phyloP scores from a whole-genome alignment of 2,888 invertebrate genomes.

The Pandemis cinnamomeana region DNA sequence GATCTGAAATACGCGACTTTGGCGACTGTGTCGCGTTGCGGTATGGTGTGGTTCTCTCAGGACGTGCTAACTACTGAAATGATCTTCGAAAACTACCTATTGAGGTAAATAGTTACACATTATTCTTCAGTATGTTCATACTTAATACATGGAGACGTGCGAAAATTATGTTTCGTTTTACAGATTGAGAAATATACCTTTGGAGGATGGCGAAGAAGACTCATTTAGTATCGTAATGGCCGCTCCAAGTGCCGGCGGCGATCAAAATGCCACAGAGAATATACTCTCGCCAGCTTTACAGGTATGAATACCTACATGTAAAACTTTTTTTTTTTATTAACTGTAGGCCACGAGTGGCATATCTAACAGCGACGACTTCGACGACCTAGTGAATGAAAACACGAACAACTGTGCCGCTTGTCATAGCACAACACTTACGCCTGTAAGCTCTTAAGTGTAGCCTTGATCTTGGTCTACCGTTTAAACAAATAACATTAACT shows the following conservation, averaged over 20 bases:
- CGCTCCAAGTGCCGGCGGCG: conserved; percentile 82
- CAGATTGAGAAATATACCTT: conserved; percentile 92
- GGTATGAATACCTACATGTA: conserved; percentile 68
- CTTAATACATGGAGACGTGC: neutral
- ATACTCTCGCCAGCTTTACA: conserved; percentile 92
- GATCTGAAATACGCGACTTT: conserved; percentile 99
- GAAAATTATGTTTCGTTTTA: conserved; percentile 28
- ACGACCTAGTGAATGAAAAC: too few species aligned
- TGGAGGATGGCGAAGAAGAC: conserved; percentile 96
- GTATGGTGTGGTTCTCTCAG: conserved; percentile 99
- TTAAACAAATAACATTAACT: neutral
- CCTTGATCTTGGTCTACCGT: too few species aligned
- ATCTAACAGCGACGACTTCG: too few species aligned
- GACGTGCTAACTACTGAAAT: conserved; percentile 99
- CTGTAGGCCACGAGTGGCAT: too few species aligned
- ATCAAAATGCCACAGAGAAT: conserved; percentile 88
- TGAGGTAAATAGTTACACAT: conserved; percentile 66
- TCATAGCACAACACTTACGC: neutral
- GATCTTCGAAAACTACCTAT: conserved; percentile 98
- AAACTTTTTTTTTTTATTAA: neutral
- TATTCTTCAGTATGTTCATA: neutral
- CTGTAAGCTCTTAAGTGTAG: neutral
- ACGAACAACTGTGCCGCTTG: neutral
- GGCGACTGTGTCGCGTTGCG: conserved; percentile 99
- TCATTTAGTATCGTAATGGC: conserved; percentile 85